Evolutionary conservation across 2,113 vertebrate genomes (phyloP).

Genomic region (Prionailurus viverrinus): DNA sequence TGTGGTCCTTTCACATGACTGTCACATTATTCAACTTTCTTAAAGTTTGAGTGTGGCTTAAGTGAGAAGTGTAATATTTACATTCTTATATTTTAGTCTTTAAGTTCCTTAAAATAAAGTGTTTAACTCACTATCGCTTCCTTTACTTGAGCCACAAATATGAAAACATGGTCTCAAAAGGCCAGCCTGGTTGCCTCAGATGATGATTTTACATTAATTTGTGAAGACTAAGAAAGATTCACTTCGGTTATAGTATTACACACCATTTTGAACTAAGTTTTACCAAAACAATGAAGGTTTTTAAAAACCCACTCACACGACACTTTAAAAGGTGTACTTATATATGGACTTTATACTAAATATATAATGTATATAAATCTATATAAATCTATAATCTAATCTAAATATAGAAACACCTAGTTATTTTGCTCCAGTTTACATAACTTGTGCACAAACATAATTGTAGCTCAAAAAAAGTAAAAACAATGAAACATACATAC

Average conservation of each 20-base stretch:
- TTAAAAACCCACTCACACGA: not conserved
- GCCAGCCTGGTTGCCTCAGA: not conserved
- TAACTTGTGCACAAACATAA: constrained; percentile 32
- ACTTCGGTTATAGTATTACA: not conserved
- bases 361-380: not conserved
- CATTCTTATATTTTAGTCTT: not conserved
- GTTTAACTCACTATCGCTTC: not conserved
- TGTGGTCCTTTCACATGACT: not conserved
- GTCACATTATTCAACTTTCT: not conserved
- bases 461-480: not conserved
- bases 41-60: not conserved
- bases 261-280: constrained; percentile 13
- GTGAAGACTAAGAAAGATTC: not conserved
- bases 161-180: not conserved
- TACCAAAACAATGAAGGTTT: constrained; percentile 1
- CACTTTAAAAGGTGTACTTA: constrained; percentile 43
- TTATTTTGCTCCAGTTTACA: constrained; percentile 46
- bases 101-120: constrained; percentile 29
- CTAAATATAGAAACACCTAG: not conserved
- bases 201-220: not conserved
- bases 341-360: not conserved
- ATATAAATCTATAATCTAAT: not conserved
- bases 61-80: not conserved
- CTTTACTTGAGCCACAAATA: not conserved
- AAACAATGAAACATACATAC: not conserved